Base-by-base conservation (phyloP, 2,888 invertebrate species). In the Drosophila melanocephala region DNA sequence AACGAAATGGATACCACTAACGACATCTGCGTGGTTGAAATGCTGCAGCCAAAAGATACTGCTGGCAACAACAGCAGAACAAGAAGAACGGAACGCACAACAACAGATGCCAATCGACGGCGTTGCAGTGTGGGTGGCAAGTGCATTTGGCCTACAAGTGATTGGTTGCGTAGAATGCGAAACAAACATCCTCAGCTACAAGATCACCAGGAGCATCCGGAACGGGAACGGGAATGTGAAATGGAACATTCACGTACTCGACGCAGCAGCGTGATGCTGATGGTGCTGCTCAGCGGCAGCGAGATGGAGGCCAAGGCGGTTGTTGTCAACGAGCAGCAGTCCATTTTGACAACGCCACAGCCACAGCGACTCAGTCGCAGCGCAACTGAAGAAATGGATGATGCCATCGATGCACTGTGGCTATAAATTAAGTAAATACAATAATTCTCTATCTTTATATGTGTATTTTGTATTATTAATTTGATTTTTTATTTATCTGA, bases 81-180 rank as follows among this genome's bases (percentile, higher is more conserved):
- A 6, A 28, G 44, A 12, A 35, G 44, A 26, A 16, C 26, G 47
- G 47, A 47, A 47, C 47, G 47, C 47, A 47, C 47, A 26, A 16
- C 47, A 2, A 60, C 59, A 7, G 56, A 55, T 0, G 47, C 5
- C 32, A 58, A 51, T 32, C 69, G 89, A 5, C 71, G 90, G 19
- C 87, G 84, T 9, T 75, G 75, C 60, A 87, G 87, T 33, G 87
- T 87, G 16, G 81, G 84, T 56, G 77, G 87, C 33, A 87, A 80
- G 61, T 83, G 72, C 58, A 86, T 82, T 61, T 83, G 92, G 74
- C 81, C 93, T 35, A 86, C 82, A 42, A 90, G 81, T 61, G 84
- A 91, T 19, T 83, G 87, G 87, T 53, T 92, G 39, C 87, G 92
- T 57, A 91, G 85, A 68, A 52, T 92, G 63, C 89, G 89, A 26